These are phyloP conservation scores for Parambassis ranga DNA, from an alignment of 2,797 vertebrate species.

Conservation along the genomic window DNA sequence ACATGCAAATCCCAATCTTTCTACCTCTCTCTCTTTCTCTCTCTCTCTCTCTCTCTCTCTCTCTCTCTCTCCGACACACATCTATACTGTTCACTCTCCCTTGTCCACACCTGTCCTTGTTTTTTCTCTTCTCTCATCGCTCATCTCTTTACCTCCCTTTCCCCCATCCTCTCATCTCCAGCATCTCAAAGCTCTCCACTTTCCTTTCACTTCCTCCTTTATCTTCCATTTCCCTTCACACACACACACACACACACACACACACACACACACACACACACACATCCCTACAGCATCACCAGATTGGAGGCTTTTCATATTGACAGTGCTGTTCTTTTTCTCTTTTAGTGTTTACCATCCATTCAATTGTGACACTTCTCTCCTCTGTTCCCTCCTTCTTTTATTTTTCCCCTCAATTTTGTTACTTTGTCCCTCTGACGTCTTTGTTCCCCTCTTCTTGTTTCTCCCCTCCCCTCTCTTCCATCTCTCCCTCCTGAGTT, in stretches of 20 bases:
- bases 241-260: background rate
- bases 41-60: background rate
- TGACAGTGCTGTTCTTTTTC: conserved; percentile 55
- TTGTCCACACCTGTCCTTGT: conserved; percentile 63
- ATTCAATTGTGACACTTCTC: conserved; percentile 41
- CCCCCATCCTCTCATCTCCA: conserved; percentile 57
- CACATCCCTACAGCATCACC: conserved; percentile 31
- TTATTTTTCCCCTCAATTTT: background rate
- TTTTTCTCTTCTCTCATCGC: conserved; percentile 50
- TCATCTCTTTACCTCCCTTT: conserved; percentile 52
- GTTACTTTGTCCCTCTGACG: conserved; percentile 6
- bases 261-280: conserved; percentile 6
- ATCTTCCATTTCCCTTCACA: conserved; percentile 33
- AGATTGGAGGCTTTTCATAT: conserved; percentile 56
- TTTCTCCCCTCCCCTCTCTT: conserved; percentile 22
- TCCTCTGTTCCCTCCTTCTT: conserved; percentile 1
- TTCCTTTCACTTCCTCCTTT: conserved; percentile 62
- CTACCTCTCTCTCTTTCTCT: background rate
- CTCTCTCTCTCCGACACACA: background rate
- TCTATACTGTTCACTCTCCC: conserved; percentile 17
- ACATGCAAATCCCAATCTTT: background rate
- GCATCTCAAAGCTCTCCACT: conserved; percentile 65
- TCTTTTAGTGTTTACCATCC: conserved; percentile 30
- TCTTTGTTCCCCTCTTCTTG: conserved; percentile 49
- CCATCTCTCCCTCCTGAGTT: conserved; percentile 49